These are phyloP conservation scores for Physella acuta DNA, from an alignment of 1,140 invertebrate species.

Conservation along the genomic window DNA sequence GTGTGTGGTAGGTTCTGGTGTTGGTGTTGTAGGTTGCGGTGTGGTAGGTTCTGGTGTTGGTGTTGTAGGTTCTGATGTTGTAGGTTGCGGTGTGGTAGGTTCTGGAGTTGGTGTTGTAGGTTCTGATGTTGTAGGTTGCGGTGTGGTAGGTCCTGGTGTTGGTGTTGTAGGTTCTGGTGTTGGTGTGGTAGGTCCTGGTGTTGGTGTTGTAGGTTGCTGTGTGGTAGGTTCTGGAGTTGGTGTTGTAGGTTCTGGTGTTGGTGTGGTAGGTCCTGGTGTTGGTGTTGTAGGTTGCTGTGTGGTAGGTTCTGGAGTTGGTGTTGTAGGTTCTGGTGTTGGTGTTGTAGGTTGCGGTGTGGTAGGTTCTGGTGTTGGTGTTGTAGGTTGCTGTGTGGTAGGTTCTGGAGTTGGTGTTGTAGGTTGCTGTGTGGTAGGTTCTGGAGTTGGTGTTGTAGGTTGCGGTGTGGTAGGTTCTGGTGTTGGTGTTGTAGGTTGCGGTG, in stretches of 20 bases:
- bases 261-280: slow-evolving; percentile 19
- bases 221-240: not conserved
- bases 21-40: not conserved
- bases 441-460: slow-evolving; percentile 14
- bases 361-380: slow-evolving; percentile 18
- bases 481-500: slow-evolving; percentile 7
- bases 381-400: not conserved
- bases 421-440: slow-evolving; percentile 12
- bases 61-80: slow-evolving; percentile 18
- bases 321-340: not conserved
- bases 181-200: slow-evolving; percentile 9
- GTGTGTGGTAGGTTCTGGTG: slow-evolving; percentile 23
- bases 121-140: not conserved
- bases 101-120: slow-evolving; percentile 27
- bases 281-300: not conserved
- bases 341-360: slow-evolving; percentile 19
- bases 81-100: not conserved
- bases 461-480: slow-evolving; percentile 17
- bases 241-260: not conserved
- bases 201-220: not conserved
- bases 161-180: slow-evolving; percentile 27
- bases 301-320: slow-evolving; percentile 13
- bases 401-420: not conserved
- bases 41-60: slow-evolving; percentile 11
- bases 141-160: slow-evolving; percentile 24